A percentile compares a stretch with the other conserved stretches of the same genome.
Evolutionary conservation across 2,113 vertebrate genomes (phyloP).

Genomic region (Lota lota): DNA sequence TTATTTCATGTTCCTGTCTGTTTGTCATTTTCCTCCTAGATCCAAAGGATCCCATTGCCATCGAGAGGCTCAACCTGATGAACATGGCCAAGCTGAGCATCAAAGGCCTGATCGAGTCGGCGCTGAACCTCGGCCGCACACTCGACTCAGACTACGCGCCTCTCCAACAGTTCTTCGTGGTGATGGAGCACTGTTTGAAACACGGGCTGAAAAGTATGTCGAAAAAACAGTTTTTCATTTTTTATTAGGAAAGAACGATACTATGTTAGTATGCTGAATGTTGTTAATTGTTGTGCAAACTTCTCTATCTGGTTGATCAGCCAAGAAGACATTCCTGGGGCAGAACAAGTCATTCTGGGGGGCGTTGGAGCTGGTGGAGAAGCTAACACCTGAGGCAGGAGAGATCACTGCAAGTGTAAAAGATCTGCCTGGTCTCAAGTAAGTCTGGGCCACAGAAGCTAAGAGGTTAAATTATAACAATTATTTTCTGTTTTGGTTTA

Average conservation of each 20-base stretch:
- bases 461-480: background rate
- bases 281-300: background rate
- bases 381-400: slow-evolving; percentile 92
- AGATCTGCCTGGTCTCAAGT: slow-evolving; percentile 97
- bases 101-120: slow-evolving; percentile 96
- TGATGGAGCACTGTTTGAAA: slow-evolving; percentile 98
- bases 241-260: too few species aligned
- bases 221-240: background rate
- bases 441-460: slow-evolving; percentile 49
- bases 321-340: slow-evolving; percentile 96
- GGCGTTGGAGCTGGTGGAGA: slow-evolving; percentile 95
- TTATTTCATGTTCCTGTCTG: background rate
- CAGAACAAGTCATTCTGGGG: slow-evolving; percentile 99
- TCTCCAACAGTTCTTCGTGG: slow-evolving; percentile 97
- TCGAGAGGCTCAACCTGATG: slow-evolving; percentile 98
- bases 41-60: slow-evolving; percentile 96
- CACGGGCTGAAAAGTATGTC: slow-evolving; percentile 91
- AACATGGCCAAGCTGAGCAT: slow-evolving; percentile 99
- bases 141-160: slow-evolving; percentile 97
- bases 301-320: slow-evolving; percentile 55
- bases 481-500: too few species aligned
- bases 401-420: slow-evolving; percentile 98
- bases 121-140: slow-evolving; percentile 91
- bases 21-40: slow-evolving; percentile 66
- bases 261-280: too few species aligned